phyloP scores from a whole-genome alignment of 53 echinoderm and acorn worm species.

The Temnopleurus reevesii region DNA sequence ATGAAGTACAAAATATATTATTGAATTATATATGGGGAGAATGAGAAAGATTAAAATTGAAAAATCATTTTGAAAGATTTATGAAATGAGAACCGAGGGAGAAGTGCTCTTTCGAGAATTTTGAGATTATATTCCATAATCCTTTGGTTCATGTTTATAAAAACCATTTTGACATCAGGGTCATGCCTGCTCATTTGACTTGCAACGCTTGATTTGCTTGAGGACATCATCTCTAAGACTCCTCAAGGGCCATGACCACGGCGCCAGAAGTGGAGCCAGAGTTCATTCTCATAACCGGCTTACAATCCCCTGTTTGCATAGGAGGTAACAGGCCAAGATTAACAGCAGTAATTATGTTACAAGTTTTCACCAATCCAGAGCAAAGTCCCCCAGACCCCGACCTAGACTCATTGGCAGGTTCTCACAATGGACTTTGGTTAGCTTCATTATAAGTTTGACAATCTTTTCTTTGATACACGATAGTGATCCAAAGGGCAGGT shows the following conservation, averaged over 20 bases:
- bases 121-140: background rate
- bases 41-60: background rate
- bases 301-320: background rate
- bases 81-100: background rate
- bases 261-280: background rate
- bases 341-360: slow-evolving; percentile 10
- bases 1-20: too few relatives aligned
- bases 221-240: background rate
- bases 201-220: background rate
- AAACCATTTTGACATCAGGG: background rate
- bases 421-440: slow-evolving; percentile 12
- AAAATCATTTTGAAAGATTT: background rate
- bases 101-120: background rate
- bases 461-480: slow-evolving; percentile 18
- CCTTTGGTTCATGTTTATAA: background rate
- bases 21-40: background rate
- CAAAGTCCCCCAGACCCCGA: background rate
- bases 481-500: background rate
- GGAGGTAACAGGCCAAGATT: background rate
- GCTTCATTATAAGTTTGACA: background rate
- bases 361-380: background rate
- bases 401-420: slow-evolving; percentile 15
- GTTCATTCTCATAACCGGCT: slow-evolving; percentile 30
- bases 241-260: background rate
- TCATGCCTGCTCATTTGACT: background rate